These are phyloP conservation scores for Colius striatus DNA, from an alignment of 2,113 vertebrate species.

Conservation along the genomic window DNA sequence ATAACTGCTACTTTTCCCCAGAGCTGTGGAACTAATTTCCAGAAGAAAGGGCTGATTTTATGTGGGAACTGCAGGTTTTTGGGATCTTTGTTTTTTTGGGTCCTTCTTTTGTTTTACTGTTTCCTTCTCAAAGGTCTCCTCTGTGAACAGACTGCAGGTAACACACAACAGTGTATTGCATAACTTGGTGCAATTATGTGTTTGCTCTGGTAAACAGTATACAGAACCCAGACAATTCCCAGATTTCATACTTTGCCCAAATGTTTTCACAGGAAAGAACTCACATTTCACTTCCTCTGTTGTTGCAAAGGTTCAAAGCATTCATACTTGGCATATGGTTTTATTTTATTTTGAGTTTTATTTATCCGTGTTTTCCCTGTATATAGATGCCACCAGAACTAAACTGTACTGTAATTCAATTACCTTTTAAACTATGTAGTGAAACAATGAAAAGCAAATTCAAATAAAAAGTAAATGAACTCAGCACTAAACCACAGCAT, in stretches of 20 bases:
- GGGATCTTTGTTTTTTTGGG: not conserved
- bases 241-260: constrained; percentile 33
- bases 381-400: not conserved
- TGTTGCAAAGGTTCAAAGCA: constrained; percentile 34
- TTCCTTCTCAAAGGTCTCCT: not conserved
- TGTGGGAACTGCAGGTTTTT: not conserved
- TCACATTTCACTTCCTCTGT: constrained; percentile 38
- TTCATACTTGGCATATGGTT: constrained; percentile 26
- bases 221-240: not conserved
- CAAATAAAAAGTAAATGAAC: not conserved
- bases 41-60: not conserved
- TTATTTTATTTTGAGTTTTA: constrained; percentile 38
- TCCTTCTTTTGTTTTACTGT: too few relatives aligned
- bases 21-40: not conserved
- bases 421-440: not conserved
- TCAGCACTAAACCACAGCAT: not conserved
- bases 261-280: constrained; percentile 41
- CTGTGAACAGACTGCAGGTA: not conserved
- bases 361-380: constrained; percentile 26
- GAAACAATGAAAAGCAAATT: constrained; percentile 10
- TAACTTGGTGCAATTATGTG: not conserved
- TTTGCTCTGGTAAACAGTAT: not conserved
- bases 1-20: not conserved
- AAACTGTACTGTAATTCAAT: not conserved
- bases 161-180: accelerated